Percentiles rank a stretch among this genome's conserved stretches.
Evolutionary conservation across 2,113 vertebrate genomes (phyloP).

Genomic region (Sebastes schlegelii): DNA sequence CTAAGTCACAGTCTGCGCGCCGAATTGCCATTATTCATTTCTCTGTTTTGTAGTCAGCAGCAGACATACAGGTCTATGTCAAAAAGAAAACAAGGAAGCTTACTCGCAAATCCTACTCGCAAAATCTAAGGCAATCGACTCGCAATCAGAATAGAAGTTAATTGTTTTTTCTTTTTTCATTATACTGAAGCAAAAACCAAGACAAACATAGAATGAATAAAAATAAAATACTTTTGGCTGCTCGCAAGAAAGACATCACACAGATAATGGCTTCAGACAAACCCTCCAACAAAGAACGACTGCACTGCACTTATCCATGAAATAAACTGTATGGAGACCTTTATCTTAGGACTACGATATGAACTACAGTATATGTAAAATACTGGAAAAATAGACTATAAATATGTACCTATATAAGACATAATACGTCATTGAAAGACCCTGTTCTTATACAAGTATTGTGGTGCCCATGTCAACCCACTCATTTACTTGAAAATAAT

Average conservation of each 20-base stretch:
- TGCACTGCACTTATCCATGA: not conserved
- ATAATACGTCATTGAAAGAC: not conserved
- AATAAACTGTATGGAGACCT: not conserved
- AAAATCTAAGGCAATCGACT: too few relatives aligned
- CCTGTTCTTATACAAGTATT: not conserved
- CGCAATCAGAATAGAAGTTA: too few relatives aligned
- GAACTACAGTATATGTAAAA: not conserved
- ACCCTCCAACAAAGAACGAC: not conserved
- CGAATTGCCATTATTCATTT: too few relatives aligned
- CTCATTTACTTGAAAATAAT: not conserved
- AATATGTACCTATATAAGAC: not conserved
- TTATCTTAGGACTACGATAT: not conserved
- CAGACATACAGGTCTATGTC: too few relatives aligned
- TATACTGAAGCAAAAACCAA: too few relatives aligned
- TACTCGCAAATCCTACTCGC: too few relatives aligned
- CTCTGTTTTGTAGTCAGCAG: too few relatives aligned
- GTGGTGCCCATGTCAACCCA: not conserved
- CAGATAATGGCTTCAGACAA: not conserved
- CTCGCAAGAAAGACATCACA: not conserved
- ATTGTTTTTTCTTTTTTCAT: too few relatives aligned
- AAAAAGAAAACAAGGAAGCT: too few relatives aligned
- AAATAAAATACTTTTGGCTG: not conserved
- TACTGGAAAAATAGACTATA: not conserved
- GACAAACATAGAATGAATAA: not conserved
- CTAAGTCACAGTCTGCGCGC: too few relatives aligned